Conservation (phyloP, 2,888 invertebrate species). For the Pyrrhia umbra region DNA sequence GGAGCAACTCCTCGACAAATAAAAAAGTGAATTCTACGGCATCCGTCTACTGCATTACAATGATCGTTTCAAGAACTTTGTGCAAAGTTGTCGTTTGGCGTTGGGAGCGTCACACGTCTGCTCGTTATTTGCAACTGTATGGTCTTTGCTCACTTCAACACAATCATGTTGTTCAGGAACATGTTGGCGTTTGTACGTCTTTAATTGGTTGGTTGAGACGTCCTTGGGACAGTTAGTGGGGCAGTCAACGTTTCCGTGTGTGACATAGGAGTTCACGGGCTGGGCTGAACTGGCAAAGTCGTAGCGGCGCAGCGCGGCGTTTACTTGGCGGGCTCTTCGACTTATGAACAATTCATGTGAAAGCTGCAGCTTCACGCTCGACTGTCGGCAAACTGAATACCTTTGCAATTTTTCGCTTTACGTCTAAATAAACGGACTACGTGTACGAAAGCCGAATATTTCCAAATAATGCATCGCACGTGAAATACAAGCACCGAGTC, state of each 20-base stretch:
- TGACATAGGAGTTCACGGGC: background rate
- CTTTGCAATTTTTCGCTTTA: constrained; percentile 56
- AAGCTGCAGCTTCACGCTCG: constrained; percentile 59
- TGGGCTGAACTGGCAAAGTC: background rate
- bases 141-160: constrained; percentile 12
- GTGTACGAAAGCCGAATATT: constrained; percentile 34
- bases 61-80: constrained; percentile 33
- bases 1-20: constrained; percentile 21
- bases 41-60: constrained; percentile 40
- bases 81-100: constrained; percentile 21
- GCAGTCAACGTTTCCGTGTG: background rate
- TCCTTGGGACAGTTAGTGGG: background rate
- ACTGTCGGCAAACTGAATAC: constrained; percentile 50
- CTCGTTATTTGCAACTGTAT: constrained; percentile 35
- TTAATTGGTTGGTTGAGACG: background rate
- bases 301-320: background rate
- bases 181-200: constrained; percentile 1
- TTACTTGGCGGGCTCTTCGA: constrained; percentile 38
- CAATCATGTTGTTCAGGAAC: constrained; percentile 1
- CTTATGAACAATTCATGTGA: constrained; percentile 56
- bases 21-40: constrained; percentile 31
- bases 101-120: constrained; percentile 20
- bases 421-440: constrained; percentile 55
- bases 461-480: constrained; percentile 52
- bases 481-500: constrained; percentile 17